Conservation (phyloP, 2,797 vertebrate genomes). For the Siniperca scherzeri region DNA sequence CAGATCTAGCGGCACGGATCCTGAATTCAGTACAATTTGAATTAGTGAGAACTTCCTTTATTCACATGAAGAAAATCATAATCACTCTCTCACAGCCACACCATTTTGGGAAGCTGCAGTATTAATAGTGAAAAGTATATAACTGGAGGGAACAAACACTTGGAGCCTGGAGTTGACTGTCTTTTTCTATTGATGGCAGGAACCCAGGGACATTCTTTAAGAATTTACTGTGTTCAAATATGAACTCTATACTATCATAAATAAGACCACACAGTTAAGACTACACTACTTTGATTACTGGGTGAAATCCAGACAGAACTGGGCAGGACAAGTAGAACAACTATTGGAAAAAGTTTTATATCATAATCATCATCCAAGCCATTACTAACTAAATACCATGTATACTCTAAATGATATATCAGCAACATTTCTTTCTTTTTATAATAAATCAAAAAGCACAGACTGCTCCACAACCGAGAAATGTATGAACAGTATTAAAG, state of each 20-base stretch:
- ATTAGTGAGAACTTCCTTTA: neutral
- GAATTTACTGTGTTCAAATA: conserved; percentile 22
- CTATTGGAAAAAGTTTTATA: conserved; percentile 18
- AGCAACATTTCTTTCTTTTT: conserved; percentile 26
- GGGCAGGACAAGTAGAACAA: neutral
- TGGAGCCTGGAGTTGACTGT: conserved; percentile 25
- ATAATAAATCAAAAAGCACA: conserved; percentile 38
- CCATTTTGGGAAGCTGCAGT: neutral
- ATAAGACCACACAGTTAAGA: conserved; percentile 11
- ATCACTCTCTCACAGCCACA: neutral
- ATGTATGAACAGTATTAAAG: conserved; percentile 19
- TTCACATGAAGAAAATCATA: neutral
- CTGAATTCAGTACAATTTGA: neutral
- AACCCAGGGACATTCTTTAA: conserved; percentile 24
- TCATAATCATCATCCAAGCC: conserved; percentile 20
- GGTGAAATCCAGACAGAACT: conserved; percentile 19
- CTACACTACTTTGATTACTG: conserved; percentile 18
- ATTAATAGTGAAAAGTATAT: neutral
- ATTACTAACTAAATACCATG: conserved; percentile 11
- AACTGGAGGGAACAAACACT: conserved; percentile 17
- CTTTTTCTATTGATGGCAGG: conserved; percentile 35
- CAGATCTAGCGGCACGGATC: neutral
- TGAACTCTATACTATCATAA: conserved; percentile 32
- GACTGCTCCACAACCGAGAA: neutral
- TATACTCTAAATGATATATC: conserved; percentile 2